A percentile compares a stretch with the other conserved stretches of the same genome.
Evolutionary conservation across 1,140 invertebrate species (phyloP).

Genomic region (Dendroctonus ponderosae): DNA sequence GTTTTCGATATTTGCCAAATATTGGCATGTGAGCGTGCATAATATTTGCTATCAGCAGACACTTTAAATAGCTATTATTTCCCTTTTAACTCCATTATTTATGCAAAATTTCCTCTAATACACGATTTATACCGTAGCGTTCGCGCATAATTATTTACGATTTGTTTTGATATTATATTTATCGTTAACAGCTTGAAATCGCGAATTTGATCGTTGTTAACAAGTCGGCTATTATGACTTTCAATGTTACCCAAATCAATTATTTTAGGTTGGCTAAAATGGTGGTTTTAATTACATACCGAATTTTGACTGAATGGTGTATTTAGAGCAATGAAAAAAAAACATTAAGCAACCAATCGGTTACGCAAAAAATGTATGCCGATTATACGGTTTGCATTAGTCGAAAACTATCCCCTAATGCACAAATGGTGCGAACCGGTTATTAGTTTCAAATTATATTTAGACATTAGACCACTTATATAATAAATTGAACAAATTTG

Average conservation of each 20-base stretch:
- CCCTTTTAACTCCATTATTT: constrained; percentile 36
- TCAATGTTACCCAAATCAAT: no score
- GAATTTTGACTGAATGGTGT: no score
- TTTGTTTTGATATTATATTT: constrained; percentile 34
- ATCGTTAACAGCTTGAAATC: constrained; percentile 7
- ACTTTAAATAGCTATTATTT: constrained; percentile 35
- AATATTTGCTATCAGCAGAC: constrained; percentile 31
- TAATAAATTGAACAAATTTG: constrained; percentile 30
- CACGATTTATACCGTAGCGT: constrained; percentile 27
- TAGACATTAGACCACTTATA: constrained; percentile 19
- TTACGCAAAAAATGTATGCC: no score
- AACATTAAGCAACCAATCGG: no score
- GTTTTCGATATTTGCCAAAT: constrained; percentile 22
- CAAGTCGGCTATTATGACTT: no score
- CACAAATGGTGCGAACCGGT: not conserved
- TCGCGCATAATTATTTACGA: constrained; percentile 33
- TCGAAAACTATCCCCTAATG: no score
- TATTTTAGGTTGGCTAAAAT: no score
- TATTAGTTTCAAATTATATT: constrained; percentile 11
- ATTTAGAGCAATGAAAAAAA: no score
- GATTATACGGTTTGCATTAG: no score
- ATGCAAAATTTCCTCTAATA: constrained; percentile 33
- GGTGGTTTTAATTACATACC: no score
- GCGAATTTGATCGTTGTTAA: not conserved
- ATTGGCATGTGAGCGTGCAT: constrained; percentile 19